Evolutionary conservation across 37 sponge, comb jelly and placozoan species (phyloP).

Genomic region (Eunapius fragilis): DNA sequence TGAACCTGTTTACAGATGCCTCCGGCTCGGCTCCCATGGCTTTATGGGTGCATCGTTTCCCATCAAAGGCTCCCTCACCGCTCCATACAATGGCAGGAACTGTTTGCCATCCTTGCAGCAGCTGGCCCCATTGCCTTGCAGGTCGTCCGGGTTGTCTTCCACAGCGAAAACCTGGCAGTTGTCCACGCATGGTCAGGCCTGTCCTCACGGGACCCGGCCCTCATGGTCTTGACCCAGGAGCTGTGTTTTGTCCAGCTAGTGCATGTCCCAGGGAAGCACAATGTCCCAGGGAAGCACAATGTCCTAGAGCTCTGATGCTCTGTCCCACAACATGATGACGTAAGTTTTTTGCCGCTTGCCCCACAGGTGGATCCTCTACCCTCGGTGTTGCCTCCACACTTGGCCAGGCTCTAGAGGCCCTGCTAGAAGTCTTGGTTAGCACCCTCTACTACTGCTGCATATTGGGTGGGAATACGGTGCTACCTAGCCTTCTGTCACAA

Average conservation of each 20-base stretch:
- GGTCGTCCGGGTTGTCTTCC: constrained; percentile 21
- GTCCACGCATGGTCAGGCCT: constrained; percentile 23
- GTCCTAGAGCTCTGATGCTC: too few relatives aligned
- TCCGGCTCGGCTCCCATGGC: constrained; percentile 11
- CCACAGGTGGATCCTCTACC: too few relatives aligned
- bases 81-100: too few relatives aligned
- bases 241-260: constrained; percentile 18
- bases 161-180: constrained; percentile 44
- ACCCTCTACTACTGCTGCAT: too few relatives aligned
- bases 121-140: too few relatives aligned
- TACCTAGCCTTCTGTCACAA: too few relatives aligned
- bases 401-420: too few relatives aligned
- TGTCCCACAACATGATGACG: constrained; percentile 17
- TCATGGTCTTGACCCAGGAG: constrained; percentile 14
- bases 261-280: constrained; percentile 22
- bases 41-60: constrained; percentile 37
- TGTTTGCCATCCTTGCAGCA: constrained; percentile 34
- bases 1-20: constrained; percentile 29
- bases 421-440: too few relatives aligned
- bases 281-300: too few relatives aligned
- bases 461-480: too few relatives aligned
- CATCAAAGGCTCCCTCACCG: too few relatives aligned
- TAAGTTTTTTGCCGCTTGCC: constrained; percentile 5
- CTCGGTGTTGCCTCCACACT: constrained; percentile 10
- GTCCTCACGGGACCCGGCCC: constrained; percentile 26